phyloP scores from a whole-genome alignment of 2,113 vertebrate species.

The Scomber scombrus region DNA sequence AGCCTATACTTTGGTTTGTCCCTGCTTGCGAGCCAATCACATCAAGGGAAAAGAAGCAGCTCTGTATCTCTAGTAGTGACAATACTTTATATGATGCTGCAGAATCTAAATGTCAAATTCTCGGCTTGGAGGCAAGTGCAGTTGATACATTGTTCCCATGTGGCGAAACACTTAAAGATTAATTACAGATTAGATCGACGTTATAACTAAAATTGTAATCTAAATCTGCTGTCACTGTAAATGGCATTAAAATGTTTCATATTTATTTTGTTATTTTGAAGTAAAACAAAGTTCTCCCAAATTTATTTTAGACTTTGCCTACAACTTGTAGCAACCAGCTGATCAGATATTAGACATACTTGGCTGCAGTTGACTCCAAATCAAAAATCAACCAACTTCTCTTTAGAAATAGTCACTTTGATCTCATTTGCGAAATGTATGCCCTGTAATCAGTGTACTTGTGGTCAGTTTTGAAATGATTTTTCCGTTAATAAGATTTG shows the following conservation, averaged over 20 bases:
- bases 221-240: constrained; percentile 7
- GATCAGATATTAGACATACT: not conserved
- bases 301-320: too few relatives aligned
- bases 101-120: constrained; percentile 9
- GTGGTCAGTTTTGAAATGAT: too few relatives aligned
- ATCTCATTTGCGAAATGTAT: too few relatives aligned
- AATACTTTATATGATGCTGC: not conserved
- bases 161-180: constrained; percentile 22
- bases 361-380: too few relatives aligned
- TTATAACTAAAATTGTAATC: constrained; percentile 5
- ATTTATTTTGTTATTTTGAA: not conserved
- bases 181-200: constrained; percentile 20
- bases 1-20: not conserved
- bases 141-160: constrained; percentile 26
- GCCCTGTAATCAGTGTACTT: too few relatives aligned
- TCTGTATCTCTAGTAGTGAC: constrained; percentile 7
- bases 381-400: too few relatives aligned
- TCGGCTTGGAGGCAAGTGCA: constrained; percentile 27
- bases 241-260: not conserved
- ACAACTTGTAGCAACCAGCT: not conserved
- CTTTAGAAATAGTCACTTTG: too few relatives aligned
- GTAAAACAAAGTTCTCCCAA: too few relatives aligned
- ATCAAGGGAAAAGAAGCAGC: constrained; percentile 20
- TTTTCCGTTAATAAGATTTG: too few relatives aligned
- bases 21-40: constrained; percentile 3